Evolutionary conservation across 2,797 vertebrate species (phyloP).

Genomic region (Phalloptychus januarius): DNA sequence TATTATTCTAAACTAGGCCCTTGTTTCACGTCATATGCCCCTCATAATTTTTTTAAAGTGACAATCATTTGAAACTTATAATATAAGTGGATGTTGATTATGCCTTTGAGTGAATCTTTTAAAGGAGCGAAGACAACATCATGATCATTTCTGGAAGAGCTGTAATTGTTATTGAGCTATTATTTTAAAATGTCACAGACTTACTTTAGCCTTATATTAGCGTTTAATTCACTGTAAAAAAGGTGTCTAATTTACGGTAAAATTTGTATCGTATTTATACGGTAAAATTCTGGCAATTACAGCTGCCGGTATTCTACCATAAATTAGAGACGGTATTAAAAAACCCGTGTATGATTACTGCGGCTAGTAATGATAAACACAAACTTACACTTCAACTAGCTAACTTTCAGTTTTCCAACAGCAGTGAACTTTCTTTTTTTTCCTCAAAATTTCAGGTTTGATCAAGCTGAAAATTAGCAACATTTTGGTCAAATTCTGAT

Average conservation of each 20-base stretch:
- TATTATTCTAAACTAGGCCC: slow-evolving; percentile 7
- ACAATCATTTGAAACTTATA: background rate
- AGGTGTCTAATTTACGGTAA: too few species aligned
- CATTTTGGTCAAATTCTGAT: background rate
- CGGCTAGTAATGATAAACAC: background rate
- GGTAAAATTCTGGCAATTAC: too few species aligned
- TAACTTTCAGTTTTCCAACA: background rate
- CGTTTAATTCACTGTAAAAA: too few species aligned
- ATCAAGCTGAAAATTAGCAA: background rate
- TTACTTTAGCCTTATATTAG: background rate
- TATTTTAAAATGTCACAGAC: background rate
- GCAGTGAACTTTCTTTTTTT: background rate
- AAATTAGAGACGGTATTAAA: too few species aligned
- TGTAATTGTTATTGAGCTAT: background rate
- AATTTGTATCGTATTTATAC: too few species aligned
- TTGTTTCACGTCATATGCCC: background rate
- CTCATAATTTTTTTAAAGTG: background rate
- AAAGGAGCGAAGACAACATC: background rate
- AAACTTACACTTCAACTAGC: background rate
- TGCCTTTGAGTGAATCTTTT: background rate
- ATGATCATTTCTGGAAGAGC: background rate
- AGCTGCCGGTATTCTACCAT: too few species aligned
- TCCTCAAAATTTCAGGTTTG: background rate
- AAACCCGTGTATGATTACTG: background rate
- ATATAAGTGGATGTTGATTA: background rate